Conservation (phyloP, 2,797 vertebrate genomes). For the Phalloptychus januarius region DNA sequence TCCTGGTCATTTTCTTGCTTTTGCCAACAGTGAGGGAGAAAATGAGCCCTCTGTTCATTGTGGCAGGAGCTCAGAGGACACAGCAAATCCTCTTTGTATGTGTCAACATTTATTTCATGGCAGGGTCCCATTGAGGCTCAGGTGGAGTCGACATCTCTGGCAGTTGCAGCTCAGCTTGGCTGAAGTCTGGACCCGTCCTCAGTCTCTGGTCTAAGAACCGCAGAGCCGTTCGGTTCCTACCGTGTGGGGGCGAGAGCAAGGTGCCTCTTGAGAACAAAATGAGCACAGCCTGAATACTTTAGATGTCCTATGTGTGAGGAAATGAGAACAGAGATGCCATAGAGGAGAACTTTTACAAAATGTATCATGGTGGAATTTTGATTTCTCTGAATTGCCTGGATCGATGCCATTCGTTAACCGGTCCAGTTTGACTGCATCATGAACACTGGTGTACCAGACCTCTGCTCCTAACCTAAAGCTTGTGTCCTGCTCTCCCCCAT, state of each 20-base stretch:
- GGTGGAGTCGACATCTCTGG: slow-evolving; percentile 46
- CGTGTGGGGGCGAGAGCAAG: slow-evolving; percentile 57
- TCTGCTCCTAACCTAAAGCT: slow-evolving; percentile 62
- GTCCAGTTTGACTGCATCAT: slow-evolving; percentile 69
- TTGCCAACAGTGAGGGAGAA: slow-evolving; percentile 68
- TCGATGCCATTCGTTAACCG: slow-evolving; percentile 73
- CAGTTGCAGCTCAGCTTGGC: slow-evolving; percentile 74
- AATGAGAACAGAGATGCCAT: slow-evolving; percentile 52
- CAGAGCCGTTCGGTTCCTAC: slow-evolving; percentile 62
- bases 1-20: slow-evolving; percentile 73
- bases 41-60: slow-evolving; percentile 73
- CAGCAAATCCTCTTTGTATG: slow-evolving; percentile 76
- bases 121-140: slow-evolving; percentile 52
- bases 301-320: slow-evolving; percentile 68
- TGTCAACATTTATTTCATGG: slow-evolving; percentile 71
- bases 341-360: slow-evolving; percentile 75
- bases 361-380: slow-evolving; percentile 78
- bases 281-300: slow-evolving; percentile 59
- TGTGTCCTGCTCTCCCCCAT: slow-evolving; percentile 81
- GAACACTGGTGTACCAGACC: slow-evolving; percentile 60
- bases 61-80: slow-evolving; percentile 68
- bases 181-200: slow-evolving; percentile 72
- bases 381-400: slow-evolving; percentile 70
- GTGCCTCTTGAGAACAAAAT: slow-evolving; percentile 65
- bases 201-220: slow-evolving; percentile 73